Evolutionary conservation across 2,113 vertebrate genomes (phyloP).

Genomic region (Festucalex cinctus): DNA sequence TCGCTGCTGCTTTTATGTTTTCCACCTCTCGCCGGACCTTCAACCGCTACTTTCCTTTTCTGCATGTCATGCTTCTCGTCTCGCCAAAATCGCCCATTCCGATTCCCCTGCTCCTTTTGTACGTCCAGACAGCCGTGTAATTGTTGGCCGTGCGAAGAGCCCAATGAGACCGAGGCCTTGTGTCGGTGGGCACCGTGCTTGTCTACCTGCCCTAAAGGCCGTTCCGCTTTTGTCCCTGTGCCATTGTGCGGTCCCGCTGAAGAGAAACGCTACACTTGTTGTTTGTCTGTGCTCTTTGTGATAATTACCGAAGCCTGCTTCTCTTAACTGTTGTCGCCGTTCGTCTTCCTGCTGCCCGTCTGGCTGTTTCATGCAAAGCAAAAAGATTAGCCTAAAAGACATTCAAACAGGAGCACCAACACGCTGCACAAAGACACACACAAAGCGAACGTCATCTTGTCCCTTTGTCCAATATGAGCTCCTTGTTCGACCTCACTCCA

Average conservation of each 20-base stretch:
- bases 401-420: constrained; percentile 20
- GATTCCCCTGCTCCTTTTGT: constrained; percentile 55
- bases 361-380: constrained; percentile 51
- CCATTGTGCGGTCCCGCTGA: constrained; percentile 46
- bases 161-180: constrained; percentile 41
- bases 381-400: constrained; percentile 53
- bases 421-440: neutral
- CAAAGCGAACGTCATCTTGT: neutral
- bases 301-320: constrained; percentile 59
- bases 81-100: constrained; percentile 51
- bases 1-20: constrained; percentile 46
- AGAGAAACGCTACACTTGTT: constrained; percentile 50
- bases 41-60: constrained; percentile 46
- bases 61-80: constrained; percentile 45
- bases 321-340: constrained; percentile 49
- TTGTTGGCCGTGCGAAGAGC: constrained; percentile 49
- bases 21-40: constrained; percentile 60
- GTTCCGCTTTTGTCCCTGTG: constrained; percentile 47
- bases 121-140: constrained; percentile 57
- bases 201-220: constrained; percentile 42
- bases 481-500: constrained; percentile 7
- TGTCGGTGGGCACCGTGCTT: constrained; percentile 32
- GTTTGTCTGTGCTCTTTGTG: constrained; percentile 67
- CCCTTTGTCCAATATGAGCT: constrained; percentile 11
- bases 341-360: constrained; percentile 41